Evolutionary conservation across 1,140 invertebrate species (phyloP).

Genomic region (Drosophila pruinosa): DNA sequence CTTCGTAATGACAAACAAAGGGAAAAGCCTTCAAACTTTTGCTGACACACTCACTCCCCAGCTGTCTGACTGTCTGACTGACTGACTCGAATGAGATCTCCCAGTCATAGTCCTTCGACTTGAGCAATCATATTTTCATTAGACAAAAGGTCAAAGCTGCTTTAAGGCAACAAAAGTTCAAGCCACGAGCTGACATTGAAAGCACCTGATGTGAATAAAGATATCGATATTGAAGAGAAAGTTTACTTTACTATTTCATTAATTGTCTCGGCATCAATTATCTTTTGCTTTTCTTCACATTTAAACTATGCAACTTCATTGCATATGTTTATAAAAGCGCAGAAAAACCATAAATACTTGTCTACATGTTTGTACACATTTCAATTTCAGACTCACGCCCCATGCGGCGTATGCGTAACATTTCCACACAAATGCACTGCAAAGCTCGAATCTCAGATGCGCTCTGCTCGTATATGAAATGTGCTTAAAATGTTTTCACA

Average conservation of each 20-base stretch:
- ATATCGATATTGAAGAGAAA: not conserved
- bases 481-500: constrained; percentile 25
- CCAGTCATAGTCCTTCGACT: not conserved
- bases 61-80: not conserved
- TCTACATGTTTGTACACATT: constrained; percentile 8
- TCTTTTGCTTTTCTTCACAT: no score
- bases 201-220: not conserved
- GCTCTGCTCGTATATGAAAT: constrained; percentile 32
- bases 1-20: not conserved
- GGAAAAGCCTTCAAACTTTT: constrained; percentile 1
- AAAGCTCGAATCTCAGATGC: constrained; percentile 15
- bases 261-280: no score
- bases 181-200: not conserved
- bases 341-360: not conserved
- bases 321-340: no score
- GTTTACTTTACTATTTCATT: no score
- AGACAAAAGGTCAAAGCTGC: not conserved
- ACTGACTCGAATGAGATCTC: not conserved
- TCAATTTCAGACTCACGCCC: constrained; percentile 6
- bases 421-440: constrained; percentile 22
- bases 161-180: no score
- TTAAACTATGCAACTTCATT: no score
- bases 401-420: constrained; percentile 61
- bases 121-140: constrained; percentile 2
- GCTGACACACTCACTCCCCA: constrained; percentile 4